A percentile compares a stretch with the other conserved stretches of the same genome.
phyloP scores from a whole-genome alignment of 2,888 invertebrate genomes.

The Ormyrus nitidulus region DNA sequence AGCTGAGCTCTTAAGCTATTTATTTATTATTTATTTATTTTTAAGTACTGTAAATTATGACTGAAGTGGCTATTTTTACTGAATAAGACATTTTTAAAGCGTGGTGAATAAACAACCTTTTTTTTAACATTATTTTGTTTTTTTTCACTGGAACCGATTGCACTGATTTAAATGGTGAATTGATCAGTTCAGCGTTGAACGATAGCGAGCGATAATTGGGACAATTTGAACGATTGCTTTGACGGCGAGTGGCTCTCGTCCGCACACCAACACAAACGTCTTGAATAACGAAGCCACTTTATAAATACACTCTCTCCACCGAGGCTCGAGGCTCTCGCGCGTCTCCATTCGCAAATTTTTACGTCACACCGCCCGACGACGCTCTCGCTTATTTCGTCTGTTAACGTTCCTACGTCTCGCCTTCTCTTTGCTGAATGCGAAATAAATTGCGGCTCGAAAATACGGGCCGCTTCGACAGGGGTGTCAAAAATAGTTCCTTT shows the following conservation, averaged over 20 bases:
- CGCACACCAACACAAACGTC: conserved; percentile 8
- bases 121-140: conserved; percentile 25
- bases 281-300: conserved; percentile 43
- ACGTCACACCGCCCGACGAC: neutral
- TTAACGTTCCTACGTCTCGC: neutral
- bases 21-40: conserved; percentile 42
- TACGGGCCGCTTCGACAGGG: conserved; percentile 7
- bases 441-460: conserved; percentile 8
- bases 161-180: conserved; percentile 20
- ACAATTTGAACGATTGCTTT: conserved; percentile 29
- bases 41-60: neutral
- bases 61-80: conserved; percentile 7
- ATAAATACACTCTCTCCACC: conserved; percentile 27
- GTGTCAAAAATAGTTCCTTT: conserved; percentile 1
- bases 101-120: conserved; percentile 27
- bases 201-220: conserved; percentile 15
- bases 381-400: conserved; percentile 15
- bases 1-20: conserved; percentile 34
- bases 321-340: neutral
- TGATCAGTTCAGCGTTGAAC: conserved; percentile 25
- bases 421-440: neutral
- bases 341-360: conserved; percentile 44
- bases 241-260: conserved; percentile 19
- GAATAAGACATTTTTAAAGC: neutral
- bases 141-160: neutral